Conservation (phyloP, 2,113 vertebrate genomes). For the Taxidea taxus region DNA sequence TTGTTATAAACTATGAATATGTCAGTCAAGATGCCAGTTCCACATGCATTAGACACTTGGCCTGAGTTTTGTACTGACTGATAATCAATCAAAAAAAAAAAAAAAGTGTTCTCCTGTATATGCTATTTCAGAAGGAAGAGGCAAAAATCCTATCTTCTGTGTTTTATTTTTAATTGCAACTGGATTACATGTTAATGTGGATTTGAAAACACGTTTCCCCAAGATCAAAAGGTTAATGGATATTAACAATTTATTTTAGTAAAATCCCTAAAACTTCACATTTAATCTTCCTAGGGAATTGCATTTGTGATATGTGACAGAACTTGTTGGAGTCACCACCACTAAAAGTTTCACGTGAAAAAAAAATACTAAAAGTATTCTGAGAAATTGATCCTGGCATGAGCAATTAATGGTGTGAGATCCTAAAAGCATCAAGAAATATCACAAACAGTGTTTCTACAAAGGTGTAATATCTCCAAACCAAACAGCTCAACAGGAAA, state of each 20-base stretch:
- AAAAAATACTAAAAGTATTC: constrained; percentile 60
- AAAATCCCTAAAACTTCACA: constrained; percentile 58
- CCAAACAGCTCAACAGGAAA: constrained; percentile 70
- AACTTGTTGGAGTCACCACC: constrained; percentile 70
- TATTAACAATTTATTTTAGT: constrained; percentile 53
- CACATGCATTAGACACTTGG: constrained; percentile 18
- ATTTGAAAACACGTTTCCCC: constrained; percentile 62
- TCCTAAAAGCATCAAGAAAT: constrained; percentile 68
- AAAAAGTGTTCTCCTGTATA: not conserved
- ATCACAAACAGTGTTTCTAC: constrained; percentile 60
- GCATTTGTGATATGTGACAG: constrained; percentile 65
- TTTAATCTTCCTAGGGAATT: constrained; percentile 62
- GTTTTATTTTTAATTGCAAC: constrained; percentile 64
- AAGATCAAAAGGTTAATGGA: not conserved
- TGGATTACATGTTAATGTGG: not conserved
- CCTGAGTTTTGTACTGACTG: constrained; percentile 64
- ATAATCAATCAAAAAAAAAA: constrained; percentile 67
- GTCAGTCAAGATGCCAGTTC: constrained; percentile 67
- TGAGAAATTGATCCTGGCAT: not conserved
- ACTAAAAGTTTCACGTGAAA: constrained; percentile 52
- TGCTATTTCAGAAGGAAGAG: constrained; percentile 63
- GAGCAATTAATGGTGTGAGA: constrained; percentile 76
- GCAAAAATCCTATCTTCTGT: constrained; percentile 54
- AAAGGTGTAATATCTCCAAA: constrained; percentile 68
- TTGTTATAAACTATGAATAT: constrained; percentile 49